Conservation (phyloP, 2,888 invertebrate species). For the Pollenia labialis region DNA sequence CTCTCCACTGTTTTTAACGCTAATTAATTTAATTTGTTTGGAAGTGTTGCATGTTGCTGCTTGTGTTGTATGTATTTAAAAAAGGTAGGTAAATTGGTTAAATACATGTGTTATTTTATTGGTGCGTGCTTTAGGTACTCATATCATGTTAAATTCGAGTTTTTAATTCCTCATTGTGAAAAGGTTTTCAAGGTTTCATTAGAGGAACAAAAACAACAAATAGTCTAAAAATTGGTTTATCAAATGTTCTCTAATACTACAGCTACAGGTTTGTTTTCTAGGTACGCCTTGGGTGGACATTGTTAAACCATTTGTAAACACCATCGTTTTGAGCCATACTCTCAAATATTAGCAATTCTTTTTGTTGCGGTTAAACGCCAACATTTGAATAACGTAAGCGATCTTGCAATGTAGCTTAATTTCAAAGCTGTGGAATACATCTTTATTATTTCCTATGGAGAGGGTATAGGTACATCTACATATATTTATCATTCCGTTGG, state of each 20-base stretch:
- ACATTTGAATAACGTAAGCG: not conserved
- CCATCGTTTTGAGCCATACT: slow-evolving; percentile 19
- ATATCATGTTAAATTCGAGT: slow-evolving; percentile 11
- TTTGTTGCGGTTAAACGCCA: not conserved
- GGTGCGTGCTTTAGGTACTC: slow-evolving; percentile 1
- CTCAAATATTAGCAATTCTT: slow-evolving; percentile 10
- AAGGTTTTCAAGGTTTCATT: not conserved
- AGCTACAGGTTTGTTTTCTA: not conserved
- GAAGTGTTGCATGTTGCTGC: not conserved
- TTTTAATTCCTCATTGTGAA: too few species aligned
- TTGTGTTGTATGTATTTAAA: not conserved
- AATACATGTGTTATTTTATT: not conserved
- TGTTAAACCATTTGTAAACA: slow-evolving; percentile 8
- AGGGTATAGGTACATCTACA: too few species aligned
- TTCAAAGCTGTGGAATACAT: too few species aligned
- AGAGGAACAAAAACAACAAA: not conserved
- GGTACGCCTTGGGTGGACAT: not conserved
- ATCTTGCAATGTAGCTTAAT: too few species aligned
- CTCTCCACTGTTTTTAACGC: not conserved
- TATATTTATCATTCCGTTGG: too few species aligned
- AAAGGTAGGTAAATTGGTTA: not conserved
- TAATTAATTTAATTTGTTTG: not conserved
- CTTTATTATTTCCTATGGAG: too few species aligned
- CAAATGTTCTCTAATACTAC: not conserved
- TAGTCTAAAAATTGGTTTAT: slow-evolving; percentile 31